phyloP scores from a whole-genome alignment of 2,113 vertebrate species.

The Muntiacus muntjak region DNA sequence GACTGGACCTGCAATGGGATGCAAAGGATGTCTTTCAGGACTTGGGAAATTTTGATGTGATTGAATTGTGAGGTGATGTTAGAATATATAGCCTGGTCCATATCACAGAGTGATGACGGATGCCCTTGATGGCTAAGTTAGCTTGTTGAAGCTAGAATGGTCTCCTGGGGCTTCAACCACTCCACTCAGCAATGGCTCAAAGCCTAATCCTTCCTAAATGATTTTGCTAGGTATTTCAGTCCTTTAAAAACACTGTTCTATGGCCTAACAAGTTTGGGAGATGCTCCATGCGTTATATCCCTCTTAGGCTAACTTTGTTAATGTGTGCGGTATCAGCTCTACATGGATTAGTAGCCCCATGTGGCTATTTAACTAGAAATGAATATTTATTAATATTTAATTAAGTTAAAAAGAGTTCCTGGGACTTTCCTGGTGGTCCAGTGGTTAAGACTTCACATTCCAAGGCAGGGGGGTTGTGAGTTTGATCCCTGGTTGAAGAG shows the following conservation, averaged over 20 bases:
- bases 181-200: not conserved
- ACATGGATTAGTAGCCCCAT: not conserved
- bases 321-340: not conserved
- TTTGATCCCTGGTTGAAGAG: not conserved
- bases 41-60: not conserved
- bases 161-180: not conserved
- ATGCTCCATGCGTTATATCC: not conserved
- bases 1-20: not conserved
- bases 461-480: not conserved
- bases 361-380: not conserved
- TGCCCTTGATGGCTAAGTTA: not conserved
- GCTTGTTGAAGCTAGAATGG: not conserved
- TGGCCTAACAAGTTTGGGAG: not conserved
- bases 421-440: not conserved
- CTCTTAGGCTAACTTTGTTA: not conserved
- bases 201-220: not conserved
- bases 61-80: not conserved
- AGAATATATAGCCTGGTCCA: not conserved
- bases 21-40: not conserved
- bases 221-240: not conserved
- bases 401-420: not conserved
- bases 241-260: not conserved
- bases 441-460: not conserved
- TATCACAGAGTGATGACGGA: not conserved
- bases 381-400: not conserved